phyloP scores from a whole-genome alignment of 2,888 invertebrate species.

The Ceriagrion tenellum region DNA sequence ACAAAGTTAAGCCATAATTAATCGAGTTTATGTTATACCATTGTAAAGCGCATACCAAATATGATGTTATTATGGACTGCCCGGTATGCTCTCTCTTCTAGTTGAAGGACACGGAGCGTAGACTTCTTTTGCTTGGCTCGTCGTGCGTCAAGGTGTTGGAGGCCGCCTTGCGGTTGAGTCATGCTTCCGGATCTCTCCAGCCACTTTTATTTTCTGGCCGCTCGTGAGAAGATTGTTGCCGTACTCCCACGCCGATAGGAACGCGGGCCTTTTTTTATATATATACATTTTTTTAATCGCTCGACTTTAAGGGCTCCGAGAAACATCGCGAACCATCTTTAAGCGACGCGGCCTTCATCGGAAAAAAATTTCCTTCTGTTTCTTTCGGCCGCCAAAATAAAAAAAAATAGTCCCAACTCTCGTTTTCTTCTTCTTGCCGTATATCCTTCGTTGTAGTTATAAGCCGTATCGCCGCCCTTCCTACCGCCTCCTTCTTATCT shows the following conservation, averaged over 20 bases:
- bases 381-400: background rate
- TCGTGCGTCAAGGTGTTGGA: background rate
- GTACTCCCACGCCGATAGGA: background rate
- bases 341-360: background rate
- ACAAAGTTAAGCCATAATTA: too few species aligned
- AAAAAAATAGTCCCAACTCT: background rate
- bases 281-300: background rate
- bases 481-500: background rate
- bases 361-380: background rate
- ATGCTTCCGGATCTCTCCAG: slow-evolving; percentile 20
- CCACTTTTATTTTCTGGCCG: background rate
- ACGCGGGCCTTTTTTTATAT: background rate
- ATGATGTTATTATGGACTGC: too few species aligned
- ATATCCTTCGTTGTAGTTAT: background rate
- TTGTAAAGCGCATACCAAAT: too few species aligned
- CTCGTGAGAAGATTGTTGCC: background rate
- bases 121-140: background rate
- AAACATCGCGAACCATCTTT: background rate
- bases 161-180: background rate
- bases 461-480: background rate
- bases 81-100: background rate
- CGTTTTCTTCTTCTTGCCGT: background rate
- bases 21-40: too few species aligned
- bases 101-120: background rate
- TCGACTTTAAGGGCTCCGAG: background rate